Evolutionary conservation across 2,797 vertebrate species (phyloP).

Genomic region (Cryptoblepharus egeriae): DNA sequence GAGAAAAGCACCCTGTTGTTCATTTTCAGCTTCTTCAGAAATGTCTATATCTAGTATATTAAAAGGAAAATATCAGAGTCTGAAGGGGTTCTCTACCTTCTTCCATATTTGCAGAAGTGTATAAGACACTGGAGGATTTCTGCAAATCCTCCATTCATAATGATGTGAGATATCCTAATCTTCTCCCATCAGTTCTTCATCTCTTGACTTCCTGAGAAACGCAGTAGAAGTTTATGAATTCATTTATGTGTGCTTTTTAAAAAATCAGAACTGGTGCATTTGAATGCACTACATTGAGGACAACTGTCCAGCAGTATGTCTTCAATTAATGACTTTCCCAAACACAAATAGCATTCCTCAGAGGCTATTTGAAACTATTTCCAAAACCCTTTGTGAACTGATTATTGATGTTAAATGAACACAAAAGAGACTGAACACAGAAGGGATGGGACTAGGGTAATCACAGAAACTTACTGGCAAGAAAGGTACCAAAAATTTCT

Average conservation of each 20-base stretch:
- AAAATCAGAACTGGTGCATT: constrained; percentile 15
- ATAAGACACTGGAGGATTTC: constrained; percentile 53
- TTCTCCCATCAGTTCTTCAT: constrained; percentile 58
- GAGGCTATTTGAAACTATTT: constrained; percentile 12
- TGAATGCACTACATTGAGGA: constrained; percentile 17
- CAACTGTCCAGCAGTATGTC: constrained; percentile 12
- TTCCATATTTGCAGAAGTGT: constrained; percentile 50
- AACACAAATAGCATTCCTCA: background rate
- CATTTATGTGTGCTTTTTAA: constrained; percentile 8
- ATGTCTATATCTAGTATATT: background rate
- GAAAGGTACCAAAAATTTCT: constrained; percentile 45
- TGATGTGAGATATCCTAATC: constrained; percentile 49
- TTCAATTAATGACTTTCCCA: constrained; percentile 1
- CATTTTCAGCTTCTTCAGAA: background rate
- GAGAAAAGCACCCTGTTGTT: background rate
- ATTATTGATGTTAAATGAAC: constrained; percentile 47
- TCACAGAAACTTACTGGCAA: constrained; percentile 49
- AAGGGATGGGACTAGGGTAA: constrained; percentile 14
- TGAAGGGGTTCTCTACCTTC: constrained; percentile 47
- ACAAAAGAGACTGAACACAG: constrained; percentile 24
- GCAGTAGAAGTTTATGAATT: constrained; percentile 36
- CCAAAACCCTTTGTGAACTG: constrained; percentile 22
- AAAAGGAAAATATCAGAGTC: constrained; percentile 6
- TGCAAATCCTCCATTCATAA: constrained; percentile 60
- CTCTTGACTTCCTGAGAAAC: constrained; percentile 53